phyloP scores from a whole-genome alignment of 2,797 vertebrate genomes.

The Pagetopsis macropterus region DNA sequence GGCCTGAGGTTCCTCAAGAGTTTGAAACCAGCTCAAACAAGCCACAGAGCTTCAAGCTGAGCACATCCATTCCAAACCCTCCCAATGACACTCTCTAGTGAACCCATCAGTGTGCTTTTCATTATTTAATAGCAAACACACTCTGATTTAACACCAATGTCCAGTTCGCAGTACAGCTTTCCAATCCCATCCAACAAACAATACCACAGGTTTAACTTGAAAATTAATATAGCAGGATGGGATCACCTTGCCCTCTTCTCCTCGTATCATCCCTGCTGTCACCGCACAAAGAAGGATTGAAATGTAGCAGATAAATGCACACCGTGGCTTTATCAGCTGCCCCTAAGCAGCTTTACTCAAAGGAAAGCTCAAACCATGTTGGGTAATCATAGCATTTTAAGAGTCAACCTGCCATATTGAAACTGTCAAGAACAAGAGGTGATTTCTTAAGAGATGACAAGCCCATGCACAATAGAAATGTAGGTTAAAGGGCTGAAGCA shows the following conservation, averaged over 20 bases:
- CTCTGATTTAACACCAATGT: conserved; percentile 56
- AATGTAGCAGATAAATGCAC: conserved; percentile 75
- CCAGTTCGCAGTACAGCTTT: conserved; percentile 36
- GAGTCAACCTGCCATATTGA: conserved; percentile 63
- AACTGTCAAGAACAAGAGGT: conserved; percentile 65
- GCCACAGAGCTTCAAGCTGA: conserved; percentile 46
- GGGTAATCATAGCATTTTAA: conserved; percentile 73
- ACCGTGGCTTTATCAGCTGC: conserved; percentile 71
- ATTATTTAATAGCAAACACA: conserved; percentile 66
- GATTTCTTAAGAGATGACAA: conserved; percentile 70
- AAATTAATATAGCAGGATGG: conserved; percentile 60
- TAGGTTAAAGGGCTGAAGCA: conserved; percentile 44
- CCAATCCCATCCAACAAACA: conserved; percentile 44
- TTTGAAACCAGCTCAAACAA: conserved; percentile 47
- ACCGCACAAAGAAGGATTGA: conserved; percentile 73
- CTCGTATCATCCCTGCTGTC: conserved; percentile 61
- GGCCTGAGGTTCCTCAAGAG: conserved; percentile 38
- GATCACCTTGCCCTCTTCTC: conserved; percentile 56
- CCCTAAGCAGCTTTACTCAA: conserved; percentile 80
- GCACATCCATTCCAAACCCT: conserved; percentile 55
- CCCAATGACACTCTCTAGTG: conserved; percentile 46
- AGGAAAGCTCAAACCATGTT: conserved; percentile 72
- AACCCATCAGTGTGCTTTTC: conserved; percentile 59
- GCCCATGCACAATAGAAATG: conserved; percentile 57
- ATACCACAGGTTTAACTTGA: conserved; percentile 56